Conservation (phyloP, 1,140 invertebrate species). For the Maconellicoccus hirsutus region DNA sequence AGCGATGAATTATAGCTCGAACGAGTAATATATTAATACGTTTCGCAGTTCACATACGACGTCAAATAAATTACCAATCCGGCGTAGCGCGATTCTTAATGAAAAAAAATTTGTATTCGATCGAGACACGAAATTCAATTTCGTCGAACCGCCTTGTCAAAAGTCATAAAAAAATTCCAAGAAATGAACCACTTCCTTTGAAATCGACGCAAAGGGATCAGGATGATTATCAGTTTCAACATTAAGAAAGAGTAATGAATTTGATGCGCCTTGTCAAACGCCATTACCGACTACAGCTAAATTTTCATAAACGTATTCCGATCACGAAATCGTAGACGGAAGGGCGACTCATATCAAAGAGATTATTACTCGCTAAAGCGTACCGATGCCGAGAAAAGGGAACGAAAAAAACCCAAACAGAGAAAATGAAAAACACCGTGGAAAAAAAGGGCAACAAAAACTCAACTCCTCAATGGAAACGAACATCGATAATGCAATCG, state of each 20-base stretch:
- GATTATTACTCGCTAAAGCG: background rate
- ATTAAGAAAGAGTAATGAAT: background rate
- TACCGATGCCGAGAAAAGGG: too few species aligned
- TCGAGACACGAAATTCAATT: background rate
- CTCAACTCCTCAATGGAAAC: background rate
- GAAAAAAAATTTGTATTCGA: background rate
- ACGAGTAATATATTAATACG: background rate
- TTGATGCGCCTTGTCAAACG: constrained; percentile 2
- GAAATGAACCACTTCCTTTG: background rate
- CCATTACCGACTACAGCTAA: background rate
- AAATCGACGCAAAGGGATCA: background rate
- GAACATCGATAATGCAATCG: background rate
- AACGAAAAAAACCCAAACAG: too few species aligned
- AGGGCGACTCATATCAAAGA: background rate
- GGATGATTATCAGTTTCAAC: constrained; percentile 2
- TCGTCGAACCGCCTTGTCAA: background rate
- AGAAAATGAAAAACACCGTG: background rate
- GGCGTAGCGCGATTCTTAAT: too few species aligned
- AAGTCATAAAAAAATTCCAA: background rate
- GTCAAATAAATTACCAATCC: background rate
- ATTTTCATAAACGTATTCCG: background rate
- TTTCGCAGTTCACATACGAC: background rate
- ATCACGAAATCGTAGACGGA: background rate
- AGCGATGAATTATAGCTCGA: background rate
- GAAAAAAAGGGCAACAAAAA: background rate